Base-by-base conservation (phyloP, 2,113 vertebrate species). In the Hylia prasina region DNA sequence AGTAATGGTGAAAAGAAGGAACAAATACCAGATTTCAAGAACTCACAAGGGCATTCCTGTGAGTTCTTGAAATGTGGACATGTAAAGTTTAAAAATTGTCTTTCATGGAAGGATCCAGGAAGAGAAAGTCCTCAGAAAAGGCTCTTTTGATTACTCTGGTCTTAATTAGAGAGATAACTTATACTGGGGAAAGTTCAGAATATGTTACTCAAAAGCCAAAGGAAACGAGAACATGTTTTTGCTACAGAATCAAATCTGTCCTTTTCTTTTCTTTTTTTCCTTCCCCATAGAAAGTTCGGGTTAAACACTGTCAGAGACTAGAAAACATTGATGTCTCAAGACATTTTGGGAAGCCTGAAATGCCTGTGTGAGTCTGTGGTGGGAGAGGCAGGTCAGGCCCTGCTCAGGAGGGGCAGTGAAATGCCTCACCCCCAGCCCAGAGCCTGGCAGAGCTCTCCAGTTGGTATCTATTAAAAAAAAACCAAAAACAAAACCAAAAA, bases 1-100 rank as follows among this genome's bases (percentile, higher is more conserved):
- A 94, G 33, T 53, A 89, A 79, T 64, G 31, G 54, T 70, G 78
- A 85, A 96, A 92, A 39, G 56, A 90, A 71, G 90, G 71, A 94
- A 93, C 13, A 94, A 88, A 93, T 81, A 86, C 25, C 56, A 57
- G n/a, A 58, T 35, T 58, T 58, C 15, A 58, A 58, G n/a, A 35
- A 58, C 56, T 35, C n/a, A 35, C 14, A 35, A 44, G n/a, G 27
- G 23, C 14, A 64, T 54, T 72, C 58, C 13, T 70, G 5, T 19
- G 54, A 94, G 33, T 70, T 90, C 66, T n/a, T 83, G 63, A 92
- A 83, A 95, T 39, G 24, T 4, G 27, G 13, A 88, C 31, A 15
- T 63, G 70, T 66, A 40, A 80, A 82, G 5, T 53, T 65, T 77
- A 83, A 48, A 80, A 53, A 61, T 14, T 42, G 5, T 12, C 24